Evolutionary conservation across 1,140 invertebrate species (phyloP).

Genomic region (Trachelipus rathkii): DNA sequence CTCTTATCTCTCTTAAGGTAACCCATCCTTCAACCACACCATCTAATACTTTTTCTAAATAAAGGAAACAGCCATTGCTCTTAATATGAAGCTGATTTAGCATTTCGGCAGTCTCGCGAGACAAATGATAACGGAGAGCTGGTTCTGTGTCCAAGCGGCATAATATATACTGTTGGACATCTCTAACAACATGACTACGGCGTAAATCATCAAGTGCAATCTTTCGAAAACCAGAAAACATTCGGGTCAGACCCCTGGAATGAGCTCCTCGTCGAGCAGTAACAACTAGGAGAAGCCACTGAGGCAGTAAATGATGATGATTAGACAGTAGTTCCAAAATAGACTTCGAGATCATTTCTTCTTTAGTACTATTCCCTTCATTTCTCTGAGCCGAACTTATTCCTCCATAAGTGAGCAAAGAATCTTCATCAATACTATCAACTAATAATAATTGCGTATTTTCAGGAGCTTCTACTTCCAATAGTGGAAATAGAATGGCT

Average conservation of each 20-base stretch:
- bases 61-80: constrained; percentile 91
- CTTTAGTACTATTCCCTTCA: constrained; percentile 71
- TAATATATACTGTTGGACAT: constrained; percentile 92
- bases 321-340: constrained; percentile 81
- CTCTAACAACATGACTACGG: constrained; percentile 58
- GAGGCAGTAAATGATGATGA: constrained; percentile 87
- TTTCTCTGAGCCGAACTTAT: constrained; percentile 49
- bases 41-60: constrained; percentile 86
- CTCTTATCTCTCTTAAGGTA: constrained; percentile 72
- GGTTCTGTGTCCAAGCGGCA: constrained; percentile 80
- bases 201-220: constrained; percentile 44
- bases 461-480: constrained; percentile 75
- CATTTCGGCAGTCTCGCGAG: constrained; percentile 83
- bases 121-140: constrained; percentile 71
- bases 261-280: constrained; percentile 69
- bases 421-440: constrained; percentile 82
- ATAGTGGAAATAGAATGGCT: constrained; percentile 75
- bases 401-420: constrained; percentile 47
- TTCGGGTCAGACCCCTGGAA: constrained; percentile 65
- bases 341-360: constrained; percentile 55
- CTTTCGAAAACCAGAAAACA: constrained; percentile 92
- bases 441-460: constrained; percentile 79
- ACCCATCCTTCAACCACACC: constrained; percentile 90
- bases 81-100: constrained; percentile 93
- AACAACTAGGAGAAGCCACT: constrained; percentile 86